Percentiles rank a stretch among this genome's conserved stretches.
phyloP scores from a whole-genome alignment of 37 sponge, comb jelly and placozoan species.

The Crambe crambe region DNA sequence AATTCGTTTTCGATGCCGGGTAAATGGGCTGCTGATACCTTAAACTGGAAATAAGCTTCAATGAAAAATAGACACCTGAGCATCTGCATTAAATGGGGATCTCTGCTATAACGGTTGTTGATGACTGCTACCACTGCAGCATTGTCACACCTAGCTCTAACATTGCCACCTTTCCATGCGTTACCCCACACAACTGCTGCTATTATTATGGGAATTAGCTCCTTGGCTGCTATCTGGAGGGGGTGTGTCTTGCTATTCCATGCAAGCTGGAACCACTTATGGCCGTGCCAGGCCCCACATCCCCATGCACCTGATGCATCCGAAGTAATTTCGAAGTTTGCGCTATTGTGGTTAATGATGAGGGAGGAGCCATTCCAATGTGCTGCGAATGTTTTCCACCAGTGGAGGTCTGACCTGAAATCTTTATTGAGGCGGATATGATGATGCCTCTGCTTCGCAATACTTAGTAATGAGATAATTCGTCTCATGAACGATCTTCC shows the following conservation, averaged over 20 bases:
- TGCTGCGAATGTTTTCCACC: slow-evolving; percentile 38
- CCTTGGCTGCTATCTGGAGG: background rate
- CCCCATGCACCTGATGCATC: slow-evolving; percentile 37
- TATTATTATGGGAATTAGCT: too few species aligned
- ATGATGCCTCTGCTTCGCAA: background rate
- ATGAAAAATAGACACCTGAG: too few species aligned
- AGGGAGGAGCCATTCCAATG: slow-evolving; percentile 45
- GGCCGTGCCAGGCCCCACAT: slow-evolving; percentile 22
- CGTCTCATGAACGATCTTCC: slow-evolving; percentile 8
- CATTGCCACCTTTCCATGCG: too few species aligned
- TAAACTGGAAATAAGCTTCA: background rate
- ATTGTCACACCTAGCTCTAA: background rate
- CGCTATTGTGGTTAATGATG: background rate
- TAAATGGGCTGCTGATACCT: slow-evolving; percentile 2
- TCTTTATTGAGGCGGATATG: slow-evolving; percentile 36
- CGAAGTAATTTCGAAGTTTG: background rate
- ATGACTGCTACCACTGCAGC: slow-evolving; percentile 13
- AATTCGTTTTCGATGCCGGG: background rate
- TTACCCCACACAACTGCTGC: slow-evolving; percentile 14
- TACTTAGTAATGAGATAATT: background rate
- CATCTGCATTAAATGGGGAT: slow-evolving; percentile 26
- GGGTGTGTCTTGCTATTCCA: background rate
- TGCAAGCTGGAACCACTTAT: background rate
- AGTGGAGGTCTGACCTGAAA: slow-evolving; percentile 29
- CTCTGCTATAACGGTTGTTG: slow-evolving; percentile 1